A percentile compares a stretch with the other conserved stretches of the same genome.
Evolutionary conservation across 2,888 invertebrate genomes (phyloP).

Genomic region (Drosophila sordidapex): DNA sequence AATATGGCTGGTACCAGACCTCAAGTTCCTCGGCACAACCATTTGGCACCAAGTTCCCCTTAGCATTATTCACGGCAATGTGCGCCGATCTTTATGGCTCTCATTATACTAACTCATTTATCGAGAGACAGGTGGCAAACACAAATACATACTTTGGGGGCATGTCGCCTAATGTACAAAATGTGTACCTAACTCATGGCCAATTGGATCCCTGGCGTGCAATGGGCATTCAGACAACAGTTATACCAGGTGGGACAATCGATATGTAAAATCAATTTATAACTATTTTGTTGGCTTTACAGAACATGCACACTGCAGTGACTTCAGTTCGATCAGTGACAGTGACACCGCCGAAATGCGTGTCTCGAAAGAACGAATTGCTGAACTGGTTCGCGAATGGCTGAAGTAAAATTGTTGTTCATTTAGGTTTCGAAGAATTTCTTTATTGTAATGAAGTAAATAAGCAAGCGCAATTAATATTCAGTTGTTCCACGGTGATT

Average conservation of each 20-base stretch:
- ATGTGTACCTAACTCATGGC: constrained; percentile 86
- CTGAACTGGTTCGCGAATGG: constrained; percentile 80
- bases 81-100: constrained; percentile 80
- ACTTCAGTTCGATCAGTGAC: background rate
- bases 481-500: background rate
- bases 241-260: constrained; percentile 73
- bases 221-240: constrained; percentile 84
- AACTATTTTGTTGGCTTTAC: background rate
- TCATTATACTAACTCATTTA: constrained; percentile 67
- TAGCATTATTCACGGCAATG: constrained; percentile 69
- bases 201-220: constrained; percentile 87
- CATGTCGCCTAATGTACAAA: constrained; percentile 84
- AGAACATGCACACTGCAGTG: constrained; percentile 72
- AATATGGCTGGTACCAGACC: constrained; percentile 94
- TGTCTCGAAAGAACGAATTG: constrained; percentile 79
- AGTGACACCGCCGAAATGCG: constrained; percentile 76
- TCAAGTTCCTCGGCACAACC: constrained; percentile 87
- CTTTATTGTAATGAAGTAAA: background rate
- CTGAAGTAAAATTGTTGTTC: constrained; percentile 37
- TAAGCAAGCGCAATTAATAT: background rate
- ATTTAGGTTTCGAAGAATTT: background rate
- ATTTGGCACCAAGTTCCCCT: constrained; percentile 84
- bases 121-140: constrained; percentile 62
- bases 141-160: constrained; percentile 86
- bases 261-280: background rate